Conservation (phyloP, 2,113 vertebrate species). For the Symphodus melops region DNA sequence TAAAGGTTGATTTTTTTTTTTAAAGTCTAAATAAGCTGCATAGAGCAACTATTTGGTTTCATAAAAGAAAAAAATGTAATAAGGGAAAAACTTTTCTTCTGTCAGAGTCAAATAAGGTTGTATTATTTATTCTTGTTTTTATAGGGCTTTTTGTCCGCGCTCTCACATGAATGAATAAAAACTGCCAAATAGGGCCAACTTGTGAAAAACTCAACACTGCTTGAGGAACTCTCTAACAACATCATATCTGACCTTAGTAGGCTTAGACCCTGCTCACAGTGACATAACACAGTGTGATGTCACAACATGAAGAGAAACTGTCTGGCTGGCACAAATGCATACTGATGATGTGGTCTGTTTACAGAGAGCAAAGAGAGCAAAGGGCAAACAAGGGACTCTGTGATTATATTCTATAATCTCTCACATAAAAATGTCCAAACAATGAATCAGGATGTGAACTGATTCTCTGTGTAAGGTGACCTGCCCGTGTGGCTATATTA, state of each 20-base stretch:
- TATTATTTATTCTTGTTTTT: no score
- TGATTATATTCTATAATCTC: slow-evolving; percentile 28
- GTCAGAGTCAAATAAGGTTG: no score
- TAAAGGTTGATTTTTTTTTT: no score
- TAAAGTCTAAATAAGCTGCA: no score
- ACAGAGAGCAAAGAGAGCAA: slow-evolving; percentile 9
- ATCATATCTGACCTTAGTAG: slow-evolving; percentile 15
- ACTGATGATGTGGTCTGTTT: slow-evolving; percentile 33
- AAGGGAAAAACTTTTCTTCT: no score
- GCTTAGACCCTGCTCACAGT: slow-evolving; percentile 6
- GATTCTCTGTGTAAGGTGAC: slow-evolving; percentile 24
- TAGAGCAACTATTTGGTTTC: no score
- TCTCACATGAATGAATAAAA: neutral
- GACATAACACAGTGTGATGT: slow-evolving; percentile 24
- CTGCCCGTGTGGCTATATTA: slow-evolving; percentile 16
- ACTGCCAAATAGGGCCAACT: neutral
- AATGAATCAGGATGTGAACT: slow-evolving; percentile 36
- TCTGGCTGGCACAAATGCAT: slow-evolving; percentile 12
- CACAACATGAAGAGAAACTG: slow-evolving; percentile 19
- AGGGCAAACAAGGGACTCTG: neutral
- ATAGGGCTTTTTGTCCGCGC: no score
- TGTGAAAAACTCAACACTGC: neutral
- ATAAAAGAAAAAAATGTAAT: no score
- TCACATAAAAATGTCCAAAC: slow-evolving; percentile 43
- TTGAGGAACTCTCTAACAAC: slow-evolving; percentile 10